Conservation (phyloP, 2,888 invertebrate species). For the Gasteruption jaculator region DNA sequence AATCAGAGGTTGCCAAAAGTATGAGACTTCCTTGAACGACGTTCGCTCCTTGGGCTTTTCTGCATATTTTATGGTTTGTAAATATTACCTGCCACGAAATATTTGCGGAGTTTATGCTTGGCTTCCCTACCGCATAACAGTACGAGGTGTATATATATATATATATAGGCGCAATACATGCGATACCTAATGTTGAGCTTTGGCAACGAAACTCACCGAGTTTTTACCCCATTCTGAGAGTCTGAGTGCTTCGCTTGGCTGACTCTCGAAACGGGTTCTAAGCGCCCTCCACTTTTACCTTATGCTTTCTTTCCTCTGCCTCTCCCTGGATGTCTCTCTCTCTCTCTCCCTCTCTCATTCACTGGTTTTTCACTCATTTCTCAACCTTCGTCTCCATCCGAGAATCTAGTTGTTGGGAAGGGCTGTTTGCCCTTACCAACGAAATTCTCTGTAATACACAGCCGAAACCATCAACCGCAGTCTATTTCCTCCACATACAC, state of each 20-base stretch:
- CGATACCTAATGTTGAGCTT: conserved; percentile 10
- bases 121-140: conserved; percentile 43
- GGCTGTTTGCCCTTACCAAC: conserved; percentile 11
- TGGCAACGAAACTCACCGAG: conserved; percentile 46
- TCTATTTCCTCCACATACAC: too few relatives aligned
- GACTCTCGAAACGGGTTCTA: conserved; percentile 45
- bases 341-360: conserved; percentile 10
- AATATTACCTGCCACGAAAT: conserved; percentile 42
- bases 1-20: too few relatives aligned
- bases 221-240: conserved; percentile 47
- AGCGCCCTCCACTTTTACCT: conserved; percentile 25
- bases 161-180: conserved; percentile 1
- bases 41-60: conserved; percentile 16
- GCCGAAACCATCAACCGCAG: too few relatives aligned
- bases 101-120: conserved; percentile 44
- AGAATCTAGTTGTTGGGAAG: too few relatives aligned
- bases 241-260: conserved; percentile 48
- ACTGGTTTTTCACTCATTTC: conserved; percentile 7
- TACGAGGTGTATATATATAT: too few relatives aligned
- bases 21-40: conserved; percentile 11
- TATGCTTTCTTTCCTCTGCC: conserved; percentile 17
- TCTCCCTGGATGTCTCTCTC: conserved; percentile 16
- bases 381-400: too few relatives aligned
- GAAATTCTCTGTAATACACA: too few relatives aligned
- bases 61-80: conserved; percentile 44